Base-by-base conservation (phyloP, 2,888 invertebrate genomes). In the Ectemnius continuus region DNA sequence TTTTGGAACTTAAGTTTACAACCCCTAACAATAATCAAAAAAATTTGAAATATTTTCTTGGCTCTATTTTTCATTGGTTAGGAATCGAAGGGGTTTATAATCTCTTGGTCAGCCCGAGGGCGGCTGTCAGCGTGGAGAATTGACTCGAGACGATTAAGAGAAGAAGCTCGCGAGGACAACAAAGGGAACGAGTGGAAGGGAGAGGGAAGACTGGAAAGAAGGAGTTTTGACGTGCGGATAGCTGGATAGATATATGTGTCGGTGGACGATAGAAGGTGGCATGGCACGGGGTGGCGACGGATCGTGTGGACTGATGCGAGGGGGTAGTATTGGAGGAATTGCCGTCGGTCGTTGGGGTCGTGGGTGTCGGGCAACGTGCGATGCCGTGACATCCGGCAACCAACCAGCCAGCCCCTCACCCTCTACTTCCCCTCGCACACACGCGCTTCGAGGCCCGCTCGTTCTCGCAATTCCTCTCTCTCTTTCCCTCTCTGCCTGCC, bases 101-200 rank as follows among this genome's bases (percentile, higher is more conserved):
- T 23, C 23, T 23, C 23, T 23, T 2, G 3, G 3, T 3, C 23
- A 23, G 3, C 2, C 23, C 3, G 3, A 23, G 23, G 23, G 2
- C 3, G 23, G 23, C 23, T 23, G 23, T 23, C 23, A 23, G 23
- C 3, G 3, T 23, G 0, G 23, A 23, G 23, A 23, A 23, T 23
- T 23, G 23, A 23, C 23, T 3, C 23, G 36, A 1, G 36, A 36
- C 36, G 36, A 36, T 36, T 36, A 36, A 36, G 36, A 36, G 8
- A 36, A 36, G 36, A 36, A 36, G 6, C 23, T 23, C 11, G 36
- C 36, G 6, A 36, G 36, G 36, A 36, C 36, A 36, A 36, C 8
- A 36, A 8, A 67, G 59, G 75, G 56, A 76, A 76, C 61, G 62
- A 56, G 74, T 61, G 75, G 75, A 61, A 64, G 70, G 65, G 36